A percentile compares a stretch with the other conserved stretches of the same genome.
phyloP scores from a whole-genome alignment of 2,888 invertebrate genomes.

The Pseudococcus viburni region DNA sequence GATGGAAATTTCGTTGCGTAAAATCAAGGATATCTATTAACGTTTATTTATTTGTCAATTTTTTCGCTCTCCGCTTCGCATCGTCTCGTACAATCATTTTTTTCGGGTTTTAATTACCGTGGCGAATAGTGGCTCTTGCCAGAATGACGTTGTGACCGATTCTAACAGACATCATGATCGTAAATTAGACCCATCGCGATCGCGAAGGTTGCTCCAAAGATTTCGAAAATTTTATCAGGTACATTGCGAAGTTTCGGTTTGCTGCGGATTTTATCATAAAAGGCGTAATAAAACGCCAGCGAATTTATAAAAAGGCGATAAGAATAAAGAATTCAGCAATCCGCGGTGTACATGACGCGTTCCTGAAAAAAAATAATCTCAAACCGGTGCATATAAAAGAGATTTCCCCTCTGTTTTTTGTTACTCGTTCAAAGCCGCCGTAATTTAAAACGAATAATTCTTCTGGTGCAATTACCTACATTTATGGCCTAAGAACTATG shows the following conservation, averaged over 20 bases:
- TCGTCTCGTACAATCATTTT: not conserved
- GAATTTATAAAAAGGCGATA: not conserved
- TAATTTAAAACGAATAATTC: constrained; percentile 16
- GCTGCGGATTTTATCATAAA: not conserved
- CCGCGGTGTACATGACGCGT: not conserved
- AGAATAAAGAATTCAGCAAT: not conserved
- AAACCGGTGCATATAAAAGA: not conserved
- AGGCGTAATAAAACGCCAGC: not conserved
- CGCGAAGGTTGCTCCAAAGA: not conserved
- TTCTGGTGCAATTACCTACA: not conserved
- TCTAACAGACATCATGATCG: not conserved
- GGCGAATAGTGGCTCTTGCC: not conserved
- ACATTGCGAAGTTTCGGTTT: not conserved
- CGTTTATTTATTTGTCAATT: not conserved
- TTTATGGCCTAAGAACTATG: not conserved
- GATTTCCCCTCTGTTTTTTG: not conserved
- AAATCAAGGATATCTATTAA: constrained; percentile 11
- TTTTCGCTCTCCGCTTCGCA: not conserved
- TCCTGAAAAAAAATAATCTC: not conserved
- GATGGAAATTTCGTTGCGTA: constrained; percentile 10
- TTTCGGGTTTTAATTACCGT: not conserved
- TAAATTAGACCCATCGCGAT: not conserved
- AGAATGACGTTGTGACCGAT: not conserved
- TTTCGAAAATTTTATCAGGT: not conserved
- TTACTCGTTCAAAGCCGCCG: not conserved